These are phyloP conservation scores for Scrobipalpa atriplicella DNA, from an alignment of 2,888 invertebrate genomes.

Conservation along the genomic window DNA sequence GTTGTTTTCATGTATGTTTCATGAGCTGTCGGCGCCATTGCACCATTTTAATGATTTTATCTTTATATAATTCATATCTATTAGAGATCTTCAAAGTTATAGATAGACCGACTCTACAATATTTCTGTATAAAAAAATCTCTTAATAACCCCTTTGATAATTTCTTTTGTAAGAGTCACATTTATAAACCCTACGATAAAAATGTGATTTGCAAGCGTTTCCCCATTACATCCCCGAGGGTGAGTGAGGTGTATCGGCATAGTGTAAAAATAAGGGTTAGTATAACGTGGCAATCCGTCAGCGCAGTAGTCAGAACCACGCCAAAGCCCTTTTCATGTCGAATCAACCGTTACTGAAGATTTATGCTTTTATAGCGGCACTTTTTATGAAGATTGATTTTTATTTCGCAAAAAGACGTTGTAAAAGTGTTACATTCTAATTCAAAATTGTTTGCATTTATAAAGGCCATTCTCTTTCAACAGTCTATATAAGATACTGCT, in stretches of 20 bases:
- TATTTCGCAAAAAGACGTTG: slow-evolving; percentile 29
- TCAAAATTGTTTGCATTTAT: neutral
- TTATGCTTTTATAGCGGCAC: slow-evolving; percentile 44
- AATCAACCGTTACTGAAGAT: slow-evolving; percentile 51
- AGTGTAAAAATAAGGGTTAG: slow-evolving; percentile 34
- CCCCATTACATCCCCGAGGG: slow-evolving; percentile 12
- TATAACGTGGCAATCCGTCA: slow-evolving; percentile 43
- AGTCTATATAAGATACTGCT: neutral
- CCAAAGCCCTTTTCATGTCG: slow-evolving; percentile 51
- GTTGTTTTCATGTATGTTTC: slow-evolving; percentile 10
- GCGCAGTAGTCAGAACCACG: slow-evolving; percentile 39
- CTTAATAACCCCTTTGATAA: neutral
- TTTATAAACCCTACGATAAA: slow-evolving; percentile 14
- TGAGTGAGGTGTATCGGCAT: slow-evolving; percentile 23
- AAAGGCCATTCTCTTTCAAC: slow-evolving; percentile 8
- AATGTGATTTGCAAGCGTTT: slow-evolving; percentile 27
- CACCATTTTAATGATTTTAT: neutral
- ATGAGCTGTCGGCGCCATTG: slow-evolving; percentile 4
- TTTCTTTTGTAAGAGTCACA: neutral
- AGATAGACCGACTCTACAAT: neutral
- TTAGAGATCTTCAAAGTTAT: neutral
- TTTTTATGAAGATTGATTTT: slow-evolving; percentile 42
- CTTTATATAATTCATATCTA: no score
- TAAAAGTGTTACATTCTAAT: neutral
- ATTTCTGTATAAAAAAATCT: neutral